Conservation (phyloP, 2,797 vertebrate species). For the Enteromius argenteus region DNA sequence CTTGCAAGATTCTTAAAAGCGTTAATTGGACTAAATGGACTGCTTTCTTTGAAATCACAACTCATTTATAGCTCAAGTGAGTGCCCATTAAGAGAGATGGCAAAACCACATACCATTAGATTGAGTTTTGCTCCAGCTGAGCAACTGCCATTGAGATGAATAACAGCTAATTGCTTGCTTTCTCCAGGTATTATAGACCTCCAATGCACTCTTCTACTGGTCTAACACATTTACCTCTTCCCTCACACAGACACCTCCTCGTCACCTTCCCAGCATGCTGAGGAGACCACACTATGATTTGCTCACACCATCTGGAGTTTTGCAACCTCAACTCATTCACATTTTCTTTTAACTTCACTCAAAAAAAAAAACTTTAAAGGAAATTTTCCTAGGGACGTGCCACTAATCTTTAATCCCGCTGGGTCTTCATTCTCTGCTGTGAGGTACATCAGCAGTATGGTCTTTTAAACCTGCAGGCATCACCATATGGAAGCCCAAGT, state of each 20-base stretch:
- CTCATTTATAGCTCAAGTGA: constrained; percentile 2
- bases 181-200: neutral
- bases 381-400: neutral
- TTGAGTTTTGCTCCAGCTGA: neutral
- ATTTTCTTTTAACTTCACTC: constrained; percentile 9
- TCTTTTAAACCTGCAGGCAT: constrained; percentile 19
- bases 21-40: neutral
- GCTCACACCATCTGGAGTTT: constrained; percentile 39
- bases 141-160: neutral
- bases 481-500: constrained; percentile 38
- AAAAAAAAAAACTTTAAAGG: constrained; percentile 11
- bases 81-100: neutral
- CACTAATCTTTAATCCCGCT: constrained; percentile 10
- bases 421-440: constrained; percentile 10
- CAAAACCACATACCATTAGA: neutral
- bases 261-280: constrained; percentile 5
- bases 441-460: neutral
- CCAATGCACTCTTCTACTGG: neutral
- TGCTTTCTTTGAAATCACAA: constrained; percentile 12
- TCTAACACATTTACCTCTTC: neutral
- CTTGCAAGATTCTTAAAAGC: neutral
- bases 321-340: neutral
- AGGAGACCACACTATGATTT: constrained; percentile 11
- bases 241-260: neutral
- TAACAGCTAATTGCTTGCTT: neutral